Conservation (phyloP, 2,888 invertebrate genomes). For the Euspilapteryx auroguttella region DNA sequence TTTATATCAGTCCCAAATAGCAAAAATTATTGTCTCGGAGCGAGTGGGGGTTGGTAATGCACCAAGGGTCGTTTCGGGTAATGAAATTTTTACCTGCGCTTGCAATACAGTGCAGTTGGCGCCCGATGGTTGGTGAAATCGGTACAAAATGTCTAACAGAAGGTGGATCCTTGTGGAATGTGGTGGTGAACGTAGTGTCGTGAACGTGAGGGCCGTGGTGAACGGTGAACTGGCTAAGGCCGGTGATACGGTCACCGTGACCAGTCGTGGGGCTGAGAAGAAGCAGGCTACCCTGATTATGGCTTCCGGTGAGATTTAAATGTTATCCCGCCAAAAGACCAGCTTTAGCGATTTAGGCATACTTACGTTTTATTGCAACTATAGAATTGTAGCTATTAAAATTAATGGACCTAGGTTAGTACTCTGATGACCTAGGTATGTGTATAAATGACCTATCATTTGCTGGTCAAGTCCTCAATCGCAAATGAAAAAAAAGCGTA, state of each 20-base stretch:
- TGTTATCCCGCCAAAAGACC: no score
- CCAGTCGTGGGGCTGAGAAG: constrained; percentile 12
- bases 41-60: constrained; percentile 33
- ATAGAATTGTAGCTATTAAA: no score
- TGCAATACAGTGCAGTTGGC: neutral
- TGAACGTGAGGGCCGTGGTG: constrained; percentile 15
- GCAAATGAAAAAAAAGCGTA: no score
- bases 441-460: no score
- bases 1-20: no score
- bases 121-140: constrained; percentile 6
- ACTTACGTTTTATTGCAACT: no score
- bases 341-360: no score
- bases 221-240: constrained; percentile 12
- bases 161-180: constrained; percentile 35
- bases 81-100: constrained; percentile 48
- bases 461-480: no score
- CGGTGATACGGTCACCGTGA: constrained; percentile 16
- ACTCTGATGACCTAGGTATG: no score
- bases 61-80: constrained; percentile 29
- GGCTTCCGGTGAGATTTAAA: constrained; percentile 20
- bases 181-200: constrained; percentile 17
- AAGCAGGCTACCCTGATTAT: constrained; percentile 17
- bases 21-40: constrained; percentile 38
- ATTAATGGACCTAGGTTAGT: no score
- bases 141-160: constrained; percentile 5